Conservation (phyloP, 2,888 invertebrate genomes). For the Erannis defoliaria region DNA sequence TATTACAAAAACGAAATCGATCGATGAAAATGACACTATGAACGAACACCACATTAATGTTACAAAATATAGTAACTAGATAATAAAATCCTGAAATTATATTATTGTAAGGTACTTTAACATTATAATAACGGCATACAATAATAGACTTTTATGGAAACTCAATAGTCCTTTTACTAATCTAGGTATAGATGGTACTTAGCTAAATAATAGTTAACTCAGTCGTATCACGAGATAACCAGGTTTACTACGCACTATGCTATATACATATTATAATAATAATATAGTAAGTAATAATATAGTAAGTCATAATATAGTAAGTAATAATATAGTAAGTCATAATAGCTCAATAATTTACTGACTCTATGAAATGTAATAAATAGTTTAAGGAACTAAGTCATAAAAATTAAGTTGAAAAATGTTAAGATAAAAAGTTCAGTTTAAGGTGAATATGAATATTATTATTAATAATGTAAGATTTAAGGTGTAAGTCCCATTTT, state of each 20-base stretch:
- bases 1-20: slow-evolving; percentile 55
- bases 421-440: slow-evolving; percentile 39
- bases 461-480: slow-evolving; percentile 59
- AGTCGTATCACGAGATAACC: slow-evolving; percentile 58
- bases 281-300: slow-evolving; percentile 50
- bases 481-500: slow-evolving; percentile 79
- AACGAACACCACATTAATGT: slow-evolving; percentile 84
- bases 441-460: slow-evolving; percentile 67
- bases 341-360: slow-evolving; percentile 82
- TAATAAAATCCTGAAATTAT: slow-evolving; percentile 77
- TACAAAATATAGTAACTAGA: slow-evolving; percentile 76
- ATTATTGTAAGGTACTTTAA: slow-evolving; percentile 68
- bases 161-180: slow-evolving; percentile 59
- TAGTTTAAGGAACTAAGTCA: slow-evolving; percentile 70
- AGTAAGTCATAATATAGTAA: slow-evolving; percentile 48
- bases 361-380: slow-evolving; percentile 73
- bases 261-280: slow-evolving; percentile 61
- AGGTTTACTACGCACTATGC: slow-evolving; percentile 74
- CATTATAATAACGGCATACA: slow-evolving; percentile 67
- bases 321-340: slow-evolving; percentile 63
- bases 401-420: slow-evolving; percentile 59
- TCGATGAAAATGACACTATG: slow-evolving; percentile 78
- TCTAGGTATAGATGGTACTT: slow-evolving; percentile 57
- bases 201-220: slow-evolving; percentile 49
- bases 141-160: slow-evolving; percentile 75